Conservation (phyloP, 1,140 invertebrate species). For the Drosophila equinoxialis region DNA sequence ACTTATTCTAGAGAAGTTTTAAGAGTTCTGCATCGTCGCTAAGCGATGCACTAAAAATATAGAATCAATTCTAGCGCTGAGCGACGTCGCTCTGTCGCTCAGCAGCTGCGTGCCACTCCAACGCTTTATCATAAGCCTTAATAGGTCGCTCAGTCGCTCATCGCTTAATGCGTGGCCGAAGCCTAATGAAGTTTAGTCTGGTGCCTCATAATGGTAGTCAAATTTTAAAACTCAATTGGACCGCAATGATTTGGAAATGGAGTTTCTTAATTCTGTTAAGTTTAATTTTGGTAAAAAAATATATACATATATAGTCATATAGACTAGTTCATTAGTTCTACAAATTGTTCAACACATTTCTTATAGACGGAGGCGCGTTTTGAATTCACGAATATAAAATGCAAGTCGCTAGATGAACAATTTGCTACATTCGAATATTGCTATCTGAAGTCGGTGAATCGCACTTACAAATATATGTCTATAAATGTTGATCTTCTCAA, state of each 20-base stretch:
- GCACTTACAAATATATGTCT: background rate
- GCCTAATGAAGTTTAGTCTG: too few species aligned
- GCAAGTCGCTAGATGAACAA: background rate
- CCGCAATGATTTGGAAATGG: slow-evolving; percentile 13
- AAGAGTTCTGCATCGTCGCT: too few species aligned
- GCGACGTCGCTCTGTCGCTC: too few species aligned
- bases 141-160: too few species aligned
- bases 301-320: background rate
- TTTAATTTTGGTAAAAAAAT: background rate
- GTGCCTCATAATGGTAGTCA: too few species aligned
- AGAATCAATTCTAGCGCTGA: too few species aligned
- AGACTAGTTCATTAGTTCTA: background rate
- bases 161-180: too few species aligned
- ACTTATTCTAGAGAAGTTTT: too few species aligned
- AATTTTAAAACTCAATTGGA: too few species aligned
- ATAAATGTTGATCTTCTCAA: background rate
- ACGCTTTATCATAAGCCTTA: too few species aligned
- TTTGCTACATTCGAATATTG: background rate
- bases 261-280: slow-evolving; percentile 34
- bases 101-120: too few species aligned
- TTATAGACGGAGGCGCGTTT: background rate
- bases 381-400: background rate
- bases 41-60: too few species aligned
- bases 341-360: background rate
- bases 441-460: background rate